phyloP scores from a whole-genome alignment of 2,888 invertebrate species.

The Drosophila heteroneura region DNA sequence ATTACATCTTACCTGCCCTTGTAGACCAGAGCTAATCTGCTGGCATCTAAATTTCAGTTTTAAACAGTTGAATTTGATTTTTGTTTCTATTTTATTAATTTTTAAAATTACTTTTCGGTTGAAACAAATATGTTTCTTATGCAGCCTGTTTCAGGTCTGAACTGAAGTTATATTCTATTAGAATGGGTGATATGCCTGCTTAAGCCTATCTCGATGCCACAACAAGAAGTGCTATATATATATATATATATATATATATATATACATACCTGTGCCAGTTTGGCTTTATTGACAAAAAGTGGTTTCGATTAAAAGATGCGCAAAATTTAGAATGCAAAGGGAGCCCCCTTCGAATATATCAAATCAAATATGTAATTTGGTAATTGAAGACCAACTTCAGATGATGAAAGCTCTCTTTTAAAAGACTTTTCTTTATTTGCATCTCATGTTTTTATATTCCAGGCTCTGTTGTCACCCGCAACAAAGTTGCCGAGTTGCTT shows the following conservation, averaged over 20 bases:
- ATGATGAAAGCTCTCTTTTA: neutral
- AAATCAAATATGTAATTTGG: neutral
- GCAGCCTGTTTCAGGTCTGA: neutral
- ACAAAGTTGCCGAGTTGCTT: neutral
- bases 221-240: too few species aligned
- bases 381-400: neutral
- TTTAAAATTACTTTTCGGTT: neutral
- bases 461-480: conserved; percentile 1
- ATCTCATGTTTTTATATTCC: conserved; percentile 24
- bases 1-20: too few species aligned
- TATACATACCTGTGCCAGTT: too few species aligned
- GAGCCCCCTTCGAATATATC: neutral
- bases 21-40: neutral
- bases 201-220: neutral
- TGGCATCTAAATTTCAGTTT: neutral
- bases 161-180: neutral
- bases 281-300: too few species aligned
- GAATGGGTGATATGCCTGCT: too few species aligned
- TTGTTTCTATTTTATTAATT: neutral
- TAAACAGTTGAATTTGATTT: neutral
- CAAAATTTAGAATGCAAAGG: neutral
- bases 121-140: neutral
- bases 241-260: neutral
- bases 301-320: neutral
- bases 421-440: neutral